Evolutionary conservation across 2,888 invertebrate genomes (phyloP).

Genomic region (Ophraella communa): DNA sequence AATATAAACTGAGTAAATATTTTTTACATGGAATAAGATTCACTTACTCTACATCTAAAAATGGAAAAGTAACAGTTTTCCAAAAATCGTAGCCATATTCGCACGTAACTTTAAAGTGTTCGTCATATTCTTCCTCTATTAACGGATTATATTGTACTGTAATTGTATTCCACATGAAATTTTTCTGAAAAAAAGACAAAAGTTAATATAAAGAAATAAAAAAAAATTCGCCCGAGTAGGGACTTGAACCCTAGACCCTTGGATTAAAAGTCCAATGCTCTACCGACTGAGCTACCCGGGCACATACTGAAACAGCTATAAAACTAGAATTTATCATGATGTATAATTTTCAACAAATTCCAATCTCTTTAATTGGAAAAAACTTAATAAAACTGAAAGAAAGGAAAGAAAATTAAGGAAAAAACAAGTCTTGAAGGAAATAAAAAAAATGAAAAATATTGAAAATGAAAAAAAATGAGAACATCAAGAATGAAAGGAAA

Average conservation of each 20-base stretch:
- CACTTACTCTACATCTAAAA: conserved; percentile 92
- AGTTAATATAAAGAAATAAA: conserved; percentile 9
- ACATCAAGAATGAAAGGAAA: no score
- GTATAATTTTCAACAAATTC: no score
- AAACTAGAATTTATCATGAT: neutral
- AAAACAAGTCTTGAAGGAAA: no score
- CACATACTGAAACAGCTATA: conserved; percentile 63
- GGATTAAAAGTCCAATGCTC: conserved; percentile 80
- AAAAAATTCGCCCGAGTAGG: conserved; percentile 25
- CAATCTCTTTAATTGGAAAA: no score
- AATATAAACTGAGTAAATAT: no score
- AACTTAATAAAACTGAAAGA: no score
- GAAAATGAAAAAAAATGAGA: no score
- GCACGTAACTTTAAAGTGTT: conserved; percentile 94
- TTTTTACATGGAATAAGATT: no score
- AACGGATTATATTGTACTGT: conserved; percentile 93
- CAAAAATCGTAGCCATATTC: conserved; percentile 96
- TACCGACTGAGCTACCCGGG: conserved; percentile 79
- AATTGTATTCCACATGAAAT: conserved; percentile 96
- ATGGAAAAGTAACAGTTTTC: conserved; percentile 95
- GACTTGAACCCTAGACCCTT: conserved; percentile 73
- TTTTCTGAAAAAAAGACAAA: conserved; percentile 81
- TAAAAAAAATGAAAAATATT: no score
- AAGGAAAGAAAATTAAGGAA: no score
- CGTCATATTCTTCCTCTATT: conserved; percentile 93